phyloP scores from a whole-genome alignment of 2,888 invertebrate species.

The Rhamnusium bicolor region DNA sequence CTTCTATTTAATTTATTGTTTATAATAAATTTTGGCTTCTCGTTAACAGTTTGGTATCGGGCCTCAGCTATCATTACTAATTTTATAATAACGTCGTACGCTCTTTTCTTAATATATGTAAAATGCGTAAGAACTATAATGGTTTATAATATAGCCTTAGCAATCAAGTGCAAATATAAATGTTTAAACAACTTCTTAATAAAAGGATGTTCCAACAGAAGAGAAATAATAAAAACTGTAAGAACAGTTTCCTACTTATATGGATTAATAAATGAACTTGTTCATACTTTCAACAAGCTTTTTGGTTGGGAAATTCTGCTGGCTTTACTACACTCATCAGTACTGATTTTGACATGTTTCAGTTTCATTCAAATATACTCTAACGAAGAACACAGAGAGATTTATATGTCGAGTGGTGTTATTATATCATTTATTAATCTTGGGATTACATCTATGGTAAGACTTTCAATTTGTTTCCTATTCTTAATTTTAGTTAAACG shows the following conservation, averaged over 20 bases:
- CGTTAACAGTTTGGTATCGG: background rate
- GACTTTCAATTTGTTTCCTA: no score
- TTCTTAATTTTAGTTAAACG: no score
- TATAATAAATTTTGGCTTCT: background rate
- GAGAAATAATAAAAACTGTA: background rate
- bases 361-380: no score
- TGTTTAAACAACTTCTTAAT: background rate
- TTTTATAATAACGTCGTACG: background rate
- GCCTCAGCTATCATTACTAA: background rate
- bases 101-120: background rate
- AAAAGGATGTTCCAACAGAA: background rate
- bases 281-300: background rate
- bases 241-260: background rate
- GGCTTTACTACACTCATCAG: background rate
- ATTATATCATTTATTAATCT: no score
- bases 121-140: background rate
- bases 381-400: no score
- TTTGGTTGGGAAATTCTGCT: conserved; percentile 2
- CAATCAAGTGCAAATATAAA: background rate
- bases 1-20: background rate
- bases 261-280: background rate
- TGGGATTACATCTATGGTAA: background rate
- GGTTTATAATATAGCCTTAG: background rate
- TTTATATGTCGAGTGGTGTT: no score
- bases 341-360: background rate